Evolutionary conservation across 2,113 vertebrate species (phyloP).

Genomic region (Macaca nemestrina): DNA sequence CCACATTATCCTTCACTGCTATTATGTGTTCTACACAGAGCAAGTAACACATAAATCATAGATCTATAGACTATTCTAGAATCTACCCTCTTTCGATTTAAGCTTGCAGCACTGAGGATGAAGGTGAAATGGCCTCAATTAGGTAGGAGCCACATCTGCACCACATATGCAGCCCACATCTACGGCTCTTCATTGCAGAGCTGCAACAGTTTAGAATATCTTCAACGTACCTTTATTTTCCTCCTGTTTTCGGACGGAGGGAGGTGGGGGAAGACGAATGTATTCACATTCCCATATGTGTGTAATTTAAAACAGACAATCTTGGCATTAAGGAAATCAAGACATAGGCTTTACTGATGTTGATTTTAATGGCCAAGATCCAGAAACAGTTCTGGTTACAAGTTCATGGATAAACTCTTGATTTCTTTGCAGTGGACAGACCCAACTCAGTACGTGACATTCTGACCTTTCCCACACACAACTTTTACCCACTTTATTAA

Average conservation of each 20-base stretch:
- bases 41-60: not conserved
- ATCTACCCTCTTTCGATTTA: not conserved
- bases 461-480: conserved; percentile 19
- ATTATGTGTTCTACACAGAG: not conserved
- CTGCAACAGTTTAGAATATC: not conserved
- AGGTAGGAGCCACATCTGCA: not conserved
- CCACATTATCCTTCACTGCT: not conserved
- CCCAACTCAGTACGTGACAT: conserved; percentile 3
- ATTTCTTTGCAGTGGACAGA: conserved; percentile 32
- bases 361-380: conserved; percentile 57
- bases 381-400: conserved; percentile 53
- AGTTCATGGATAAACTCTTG: conserved; percentile 39
- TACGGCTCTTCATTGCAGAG: not conserved
- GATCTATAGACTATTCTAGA: not conserved
- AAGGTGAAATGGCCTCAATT: not conserved
- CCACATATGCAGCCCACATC: conserved; percentile 14
- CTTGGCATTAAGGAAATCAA: conserved; percentile 57
- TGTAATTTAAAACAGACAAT: conserved; percentile 61
- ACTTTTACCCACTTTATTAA: not conserved
- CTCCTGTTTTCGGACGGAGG: not conserved
- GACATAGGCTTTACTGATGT: not conserved
- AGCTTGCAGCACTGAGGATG: not conserved
- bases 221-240: conserved; percentile 34
- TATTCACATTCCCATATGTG: conserved; percentile 12
- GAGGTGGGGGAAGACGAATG: not conserved